A percentile compares a stretch with the other conserved stretches of the same genome.
Conservation (phyloP, 2,113 vertebrate species). For the Brachyistius frenatus region DNA sequence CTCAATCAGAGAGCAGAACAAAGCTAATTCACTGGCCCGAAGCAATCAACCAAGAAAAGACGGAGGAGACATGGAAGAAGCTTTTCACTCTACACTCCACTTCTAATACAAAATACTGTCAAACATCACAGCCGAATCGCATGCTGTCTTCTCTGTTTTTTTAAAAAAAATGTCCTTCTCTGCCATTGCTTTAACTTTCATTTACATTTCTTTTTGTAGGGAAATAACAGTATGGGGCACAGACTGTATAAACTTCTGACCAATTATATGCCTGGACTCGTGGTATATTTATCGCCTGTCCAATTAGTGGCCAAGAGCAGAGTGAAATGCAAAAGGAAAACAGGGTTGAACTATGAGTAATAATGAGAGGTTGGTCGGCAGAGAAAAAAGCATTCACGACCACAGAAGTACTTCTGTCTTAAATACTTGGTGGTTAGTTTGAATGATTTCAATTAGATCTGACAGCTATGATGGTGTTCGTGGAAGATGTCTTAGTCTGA, state of each 20-base stretch:
- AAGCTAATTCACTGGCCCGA: constrained; percentile 41
- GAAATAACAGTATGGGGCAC: constrained; percentile 25
- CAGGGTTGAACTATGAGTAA: neutral
- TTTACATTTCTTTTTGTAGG: constrained; percentile 30
- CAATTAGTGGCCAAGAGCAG: constrained; percentile 54
- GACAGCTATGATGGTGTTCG: neutral
- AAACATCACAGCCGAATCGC: neutral
- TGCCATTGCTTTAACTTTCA: constrained; percentile 34
- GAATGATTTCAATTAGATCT: constrained; percentile 1
- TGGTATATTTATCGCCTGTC: constrained; percentile 37
- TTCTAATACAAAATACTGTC: constrained; percentile 35
- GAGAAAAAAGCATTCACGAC: neutral
- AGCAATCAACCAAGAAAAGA: constrained; percentile 39
- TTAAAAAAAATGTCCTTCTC: constrained; percentile 1
- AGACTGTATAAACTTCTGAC: constrained; percentile 41
- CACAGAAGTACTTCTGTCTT: neutral
- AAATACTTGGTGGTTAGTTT: neutral
- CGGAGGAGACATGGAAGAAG: constrained; percentile 30
- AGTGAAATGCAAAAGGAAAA: constrained; percentile 3
- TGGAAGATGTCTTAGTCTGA: neutral
- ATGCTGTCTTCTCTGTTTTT: constrained; percentile 30
- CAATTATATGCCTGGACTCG: constrained; percentile 49
- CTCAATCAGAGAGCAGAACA: constrained; percentile 53
- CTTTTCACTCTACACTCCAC: constrained; percentile 19
- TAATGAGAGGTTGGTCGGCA: constrained; percentile 25